A percentile compares a stretch with the other conserved stretches of the same genome.
Conservation (phyloP, 2,797 vertebrate species). For the Oryzias dopingdopingensis region DNA sequence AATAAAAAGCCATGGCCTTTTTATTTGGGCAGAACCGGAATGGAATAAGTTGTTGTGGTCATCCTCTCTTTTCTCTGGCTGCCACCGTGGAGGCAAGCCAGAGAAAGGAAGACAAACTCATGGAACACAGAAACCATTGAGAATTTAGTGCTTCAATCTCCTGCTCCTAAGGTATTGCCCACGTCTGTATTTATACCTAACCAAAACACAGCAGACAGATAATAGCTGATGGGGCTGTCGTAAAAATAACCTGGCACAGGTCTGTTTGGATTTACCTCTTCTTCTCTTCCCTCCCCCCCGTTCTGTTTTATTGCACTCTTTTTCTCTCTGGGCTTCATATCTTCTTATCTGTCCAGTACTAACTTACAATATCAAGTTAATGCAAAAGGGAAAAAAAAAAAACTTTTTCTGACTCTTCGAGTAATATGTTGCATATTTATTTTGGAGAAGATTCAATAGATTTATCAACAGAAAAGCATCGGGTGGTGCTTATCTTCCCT, state of each 20-base stretch:
- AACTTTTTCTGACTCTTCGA: conserved; percentile 14
- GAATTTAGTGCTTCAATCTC: conserved; percentile 12
- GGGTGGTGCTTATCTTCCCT: conserved; percentile 40
- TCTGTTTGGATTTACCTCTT: conserved; percentile 67
- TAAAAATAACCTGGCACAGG: conserved; percentile 71
- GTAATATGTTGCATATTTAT: conserved; percentile 47
- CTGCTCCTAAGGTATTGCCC: conserved; percentile 51
- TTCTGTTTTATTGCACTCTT: conserved; percentile 49
- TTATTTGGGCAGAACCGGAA: conserved; percentile 85
- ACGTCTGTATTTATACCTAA: conserved; percentile 72
- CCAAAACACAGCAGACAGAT: conserved; percentile 71
- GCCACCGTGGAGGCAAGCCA: conserved; percentile 33
- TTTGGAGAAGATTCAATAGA: conserved; percentile 34
- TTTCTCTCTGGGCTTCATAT: not conserved
- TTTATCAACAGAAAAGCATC: conserved; percentile 49
- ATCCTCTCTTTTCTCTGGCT: conserved; percentile 47
- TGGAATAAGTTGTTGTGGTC: conserved; percentile 70
- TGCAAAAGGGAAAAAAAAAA: conserved; percentile 1
- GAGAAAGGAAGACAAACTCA: conserved; percentile 19
- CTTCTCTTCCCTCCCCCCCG: conserved; percentile 35
- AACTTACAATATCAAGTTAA: conserved; percentile 12
- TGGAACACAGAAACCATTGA: conserved; percentile 25
- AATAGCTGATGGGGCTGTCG: conserved; percentile 70
- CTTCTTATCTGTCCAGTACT: conserved; percentile 31
- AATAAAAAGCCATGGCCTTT: conserved; percentile 70